A percentile compares a stretch with the other conserved stretches of the same genome.
These are phyloP conservation scores for Orgyia antiqua DNA, from an alignment of 2,888 invertebrate species.

Conservation along the genomic window DNA sequence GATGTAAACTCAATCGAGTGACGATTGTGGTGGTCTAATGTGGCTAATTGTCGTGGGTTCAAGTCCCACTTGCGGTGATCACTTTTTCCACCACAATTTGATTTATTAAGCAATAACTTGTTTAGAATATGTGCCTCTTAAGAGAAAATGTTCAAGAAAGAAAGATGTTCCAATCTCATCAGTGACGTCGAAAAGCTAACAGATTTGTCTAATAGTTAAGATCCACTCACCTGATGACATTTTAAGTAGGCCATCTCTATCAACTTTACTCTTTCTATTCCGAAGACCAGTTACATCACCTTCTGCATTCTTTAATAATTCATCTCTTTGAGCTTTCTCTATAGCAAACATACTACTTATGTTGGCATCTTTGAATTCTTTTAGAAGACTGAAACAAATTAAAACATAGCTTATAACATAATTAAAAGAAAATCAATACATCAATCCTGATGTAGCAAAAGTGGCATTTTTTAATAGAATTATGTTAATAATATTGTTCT, in stretches of 20 bases:
- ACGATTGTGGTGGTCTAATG: no score
- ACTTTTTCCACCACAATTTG: no score
- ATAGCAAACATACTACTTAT: conserved; percentile 87
- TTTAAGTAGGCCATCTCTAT: conserved; percentile 81
- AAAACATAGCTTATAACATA: background rate
- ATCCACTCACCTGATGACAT: conserved; percentile 75
- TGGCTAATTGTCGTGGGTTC: no score
- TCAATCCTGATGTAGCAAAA: background rate
- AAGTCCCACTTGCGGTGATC: no score
- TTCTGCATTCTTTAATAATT: conserved; percentile 77
- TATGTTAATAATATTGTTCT: no score
- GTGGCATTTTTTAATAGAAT: no score
- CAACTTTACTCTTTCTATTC: conserved; percentile 82
- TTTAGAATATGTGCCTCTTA: no score
- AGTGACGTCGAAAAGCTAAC: background rate
- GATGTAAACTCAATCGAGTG: no score
- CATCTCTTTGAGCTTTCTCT: conserved; percentile 85
- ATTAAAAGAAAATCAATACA: no score
- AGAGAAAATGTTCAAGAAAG: no score
- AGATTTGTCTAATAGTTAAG: background rate
- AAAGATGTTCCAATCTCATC: no score
- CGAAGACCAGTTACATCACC: conserved; percentile 71
- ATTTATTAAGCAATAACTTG: no score
- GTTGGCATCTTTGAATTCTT: conserved; percentile 89
- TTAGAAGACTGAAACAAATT: conserved; percentile 75